Evolutionary conservation across 2,797 vertebrate genomes (phyloP).

Genomic region (Premnoplex brunnescens): DNA sequence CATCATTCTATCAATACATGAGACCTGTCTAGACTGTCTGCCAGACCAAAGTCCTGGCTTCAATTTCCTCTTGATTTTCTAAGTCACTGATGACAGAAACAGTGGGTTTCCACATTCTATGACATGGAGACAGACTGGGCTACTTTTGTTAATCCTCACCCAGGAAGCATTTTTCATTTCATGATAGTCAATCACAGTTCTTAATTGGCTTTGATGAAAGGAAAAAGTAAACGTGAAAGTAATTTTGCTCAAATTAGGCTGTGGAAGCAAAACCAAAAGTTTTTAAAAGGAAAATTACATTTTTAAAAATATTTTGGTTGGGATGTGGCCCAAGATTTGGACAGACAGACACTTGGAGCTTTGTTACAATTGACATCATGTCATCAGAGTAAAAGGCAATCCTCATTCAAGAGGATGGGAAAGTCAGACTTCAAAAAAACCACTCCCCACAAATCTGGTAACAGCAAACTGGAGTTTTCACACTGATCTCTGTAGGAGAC

Average conservation of each 20-base stretch:
- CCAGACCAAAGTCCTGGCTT: background rate
- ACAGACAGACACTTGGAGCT: background rate
- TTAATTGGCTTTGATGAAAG: background rate
- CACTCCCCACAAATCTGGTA: background rate
- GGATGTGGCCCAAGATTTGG: background rate
- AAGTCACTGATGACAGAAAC: background rate
- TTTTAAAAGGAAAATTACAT: background rate
- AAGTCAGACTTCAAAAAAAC: background rate
- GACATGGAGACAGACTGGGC: background rate
- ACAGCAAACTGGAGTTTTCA: background rate
- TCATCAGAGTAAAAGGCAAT: background rate
- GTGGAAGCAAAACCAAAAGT: background rate
- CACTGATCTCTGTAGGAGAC: background rate
- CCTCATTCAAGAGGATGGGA: rapidly evolving
- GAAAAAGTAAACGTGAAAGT: background rate
- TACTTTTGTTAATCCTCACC: background rate
- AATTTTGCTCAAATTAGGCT: background rate
- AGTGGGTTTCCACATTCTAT: background rate
- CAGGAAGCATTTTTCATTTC: background rate
- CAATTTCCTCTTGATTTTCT: slow-evolving; percentile 1
- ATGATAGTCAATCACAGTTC: background rate
- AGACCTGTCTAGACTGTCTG: background rate
- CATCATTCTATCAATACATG: background rate
- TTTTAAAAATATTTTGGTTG: background rate
- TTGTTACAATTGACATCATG: background rate